Percentiles rank a stretch among this genome's conserved stretches.
Evolutionary conservation across 2,797 vertebrate species (phyloP).

Genomic region (Euthynnus affinis): DNA sequence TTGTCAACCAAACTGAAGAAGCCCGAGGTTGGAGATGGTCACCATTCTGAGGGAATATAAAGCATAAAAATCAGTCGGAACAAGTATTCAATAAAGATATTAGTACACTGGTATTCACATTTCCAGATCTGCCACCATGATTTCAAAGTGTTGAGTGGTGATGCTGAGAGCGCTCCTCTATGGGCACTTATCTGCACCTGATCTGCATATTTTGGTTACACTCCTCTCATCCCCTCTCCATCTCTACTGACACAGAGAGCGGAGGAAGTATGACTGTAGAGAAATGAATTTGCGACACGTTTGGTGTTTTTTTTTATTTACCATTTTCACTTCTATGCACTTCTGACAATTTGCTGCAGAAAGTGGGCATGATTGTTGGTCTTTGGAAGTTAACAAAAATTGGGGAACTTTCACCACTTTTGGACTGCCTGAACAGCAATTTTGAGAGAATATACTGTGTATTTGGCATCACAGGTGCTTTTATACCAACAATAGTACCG

Average conservation of each 20-base stretch:
- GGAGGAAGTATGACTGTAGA: neutral
- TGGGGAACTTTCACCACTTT: neutral
- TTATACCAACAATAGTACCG: constrained; percentile 1
- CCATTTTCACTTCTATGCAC: neutral
- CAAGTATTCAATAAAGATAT: too few relatives aligned
- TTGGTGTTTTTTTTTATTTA: too few relatives aligned
- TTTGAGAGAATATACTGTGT: neutral
- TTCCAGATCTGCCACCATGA: neutral
- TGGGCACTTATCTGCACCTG: neutral
- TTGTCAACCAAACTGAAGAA: neutral
- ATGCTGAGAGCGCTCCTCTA: neutral
- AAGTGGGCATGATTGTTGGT: neutral
- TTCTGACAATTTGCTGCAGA: neutral
- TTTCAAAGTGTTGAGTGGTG: constrained; percentile 10
- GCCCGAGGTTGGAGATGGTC: too few relatives aligned
- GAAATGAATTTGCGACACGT: too few relatives aligned
- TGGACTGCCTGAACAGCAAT: neutral
- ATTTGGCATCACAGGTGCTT: neutral
- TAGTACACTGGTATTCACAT: neutral
- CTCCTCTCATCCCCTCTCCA: neutral
- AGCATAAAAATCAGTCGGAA: too few relatives aligned
- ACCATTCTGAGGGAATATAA: too few relatives aligned
- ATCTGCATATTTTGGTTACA: neutral
- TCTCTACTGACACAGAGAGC: neutral
- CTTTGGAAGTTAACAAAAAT: neutral